These are phyloP conservation scores for Acrocephalus kingi DNA, from an alignment of 2,113 vertebrate genomes.

Conservation along the genomic window DNA sequence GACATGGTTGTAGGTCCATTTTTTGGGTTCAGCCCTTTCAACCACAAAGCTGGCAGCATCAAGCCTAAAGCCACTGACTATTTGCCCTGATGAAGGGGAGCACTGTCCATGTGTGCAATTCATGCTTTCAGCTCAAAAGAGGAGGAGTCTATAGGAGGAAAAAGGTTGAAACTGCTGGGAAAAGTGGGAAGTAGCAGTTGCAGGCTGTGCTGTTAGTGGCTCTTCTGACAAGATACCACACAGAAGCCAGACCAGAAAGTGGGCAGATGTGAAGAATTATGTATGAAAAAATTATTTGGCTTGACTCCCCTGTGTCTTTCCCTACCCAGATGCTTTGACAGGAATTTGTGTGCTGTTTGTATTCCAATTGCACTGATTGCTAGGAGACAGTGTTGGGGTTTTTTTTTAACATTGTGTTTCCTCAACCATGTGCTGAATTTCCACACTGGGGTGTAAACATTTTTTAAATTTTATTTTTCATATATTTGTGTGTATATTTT, in stretches of 20 bases:
- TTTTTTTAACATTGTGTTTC: not conserved
- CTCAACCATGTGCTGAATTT: not conserved
- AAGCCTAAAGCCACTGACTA: not conserved
- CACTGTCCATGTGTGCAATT: not conserved
- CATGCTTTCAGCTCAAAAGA: not conserved
- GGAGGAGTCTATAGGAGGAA: not conserved
- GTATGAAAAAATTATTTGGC: not conserved
- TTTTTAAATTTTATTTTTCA: not conserved
- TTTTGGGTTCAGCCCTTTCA: slow-evolving; percentile 19
- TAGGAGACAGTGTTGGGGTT: not conserved
- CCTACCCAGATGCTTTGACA: not conserved
- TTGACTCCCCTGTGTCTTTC: not conserved
- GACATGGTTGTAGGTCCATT: not conserved
- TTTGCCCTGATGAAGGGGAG: not conserved
- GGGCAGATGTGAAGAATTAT: not conserved
- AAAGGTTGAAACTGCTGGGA: not conserved
- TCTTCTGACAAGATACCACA: not conserved
- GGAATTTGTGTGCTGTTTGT: slow-evolving; percentile 13
- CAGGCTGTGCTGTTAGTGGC: not conserved
- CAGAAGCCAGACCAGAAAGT: slow-evolving; percentile 6
- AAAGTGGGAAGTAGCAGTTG: not conserved
- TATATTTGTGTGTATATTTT: not conserved
- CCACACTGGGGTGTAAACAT: not conserved
- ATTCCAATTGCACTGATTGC: not conserved
- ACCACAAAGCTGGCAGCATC: not conserved